Conservation (phyloP, 2,797 vertebrate species). For the Eulemur rubriventer region DNA sequence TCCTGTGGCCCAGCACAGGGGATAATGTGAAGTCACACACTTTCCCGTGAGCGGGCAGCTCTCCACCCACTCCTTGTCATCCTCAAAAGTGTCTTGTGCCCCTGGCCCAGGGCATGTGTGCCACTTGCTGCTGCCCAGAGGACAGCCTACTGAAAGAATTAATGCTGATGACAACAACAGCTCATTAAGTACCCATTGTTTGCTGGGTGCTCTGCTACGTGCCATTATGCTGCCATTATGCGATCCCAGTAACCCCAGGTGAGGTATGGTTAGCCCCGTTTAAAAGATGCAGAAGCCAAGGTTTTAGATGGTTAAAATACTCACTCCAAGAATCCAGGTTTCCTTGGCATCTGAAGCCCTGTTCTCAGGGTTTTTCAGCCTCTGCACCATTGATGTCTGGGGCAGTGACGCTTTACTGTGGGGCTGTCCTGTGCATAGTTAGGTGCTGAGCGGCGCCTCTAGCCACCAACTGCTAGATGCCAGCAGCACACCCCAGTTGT, state of each 20-base stretch:
- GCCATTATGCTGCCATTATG: not conserved
- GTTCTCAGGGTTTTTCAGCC: not conserved
- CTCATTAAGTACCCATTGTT: not conserved
- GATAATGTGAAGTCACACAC: not conserved
- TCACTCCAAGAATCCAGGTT: not conserved
- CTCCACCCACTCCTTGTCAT: not conserved
- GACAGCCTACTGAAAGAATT: not conserved
- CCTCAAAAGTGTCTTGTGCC: not conserved
- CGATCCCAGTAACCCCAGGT: accelerated
- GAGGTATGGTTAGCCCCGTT: not conserved
- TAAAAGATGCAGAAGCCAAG: not conserved
- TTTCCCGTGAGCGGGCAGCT: not conserved
- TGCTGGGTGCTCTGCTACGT: not conserved
- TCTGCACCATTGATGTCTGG: not conserved
- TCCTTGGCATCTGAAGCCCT: not conserved
- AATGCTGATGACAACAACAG: not conserved
- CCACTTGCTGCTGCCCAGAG: not conserved
- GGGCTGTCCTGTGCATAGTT: not conserved
- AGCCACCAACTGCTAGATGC: not conserved
- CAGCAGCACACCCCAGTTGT: not conserved
- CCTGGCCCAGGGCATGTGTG: not conserved
- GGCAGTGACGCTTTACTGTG: not conserved
- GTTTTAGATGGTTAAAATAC: not conserved
- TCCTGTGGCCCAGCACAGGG: conserved; percentile 10
- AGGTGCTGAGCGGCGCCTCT: not conserved